Percentiles rank a stretch among this genome's conserved stretches.
Evolutionary conservation across 35 echinoderm and acorn worm genomes (phyloP).

Genomic region (Eucidaris tribuloides): DNA sequence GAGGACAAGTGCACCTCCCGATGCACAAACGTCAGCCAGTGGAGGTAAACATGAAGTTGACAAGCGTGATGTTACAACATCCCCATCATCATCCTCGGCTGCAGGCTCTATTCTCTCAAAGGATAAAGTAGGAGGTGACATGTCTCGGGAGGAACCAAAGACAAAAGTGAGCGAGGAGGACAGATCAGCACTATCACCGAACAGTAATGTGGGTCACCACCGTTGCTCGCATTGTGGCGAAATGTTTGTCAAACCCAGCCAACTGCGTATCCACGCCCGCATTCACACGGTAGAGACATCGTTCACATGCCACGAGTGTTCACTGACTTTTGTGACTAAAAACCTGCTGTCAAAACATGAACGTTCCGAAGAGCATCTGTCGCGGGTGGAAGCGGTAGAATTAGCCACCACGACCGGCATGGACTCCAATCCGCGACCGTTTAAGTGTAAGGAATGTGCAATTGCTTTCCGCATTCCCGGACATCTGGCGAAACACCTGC

Average conservation of each 20-base stretch:
- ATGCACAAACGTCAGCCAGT: not conserved
- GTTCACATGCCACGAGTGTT: conserved; percentile 85
- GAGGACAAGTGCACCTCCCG: not conserved
- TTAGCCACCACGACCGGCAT: conserved; percentile 53
- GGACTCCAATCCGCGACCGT: conserved; percentile 83
- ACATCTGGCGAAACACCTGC: conserved; percentile 93
- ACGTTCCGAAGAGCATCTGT: conserved; percentile 80
- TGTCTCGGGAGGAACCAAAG: not conserved
- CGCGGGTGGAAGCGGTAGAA: conserved; percentile 94
- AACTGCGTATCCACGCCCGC: conserved; percentile 89
- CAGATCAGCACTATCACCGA: conserved; percentile 14
- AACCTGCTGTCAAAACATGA: conserved; percentile 90
- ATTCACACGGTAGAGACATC: conserved; percentile 65
- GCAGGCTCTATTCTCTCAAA: not conserved
- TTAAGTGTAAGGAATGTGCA: conserved; percentile 96
- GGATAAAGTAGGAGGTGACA: not conserved
- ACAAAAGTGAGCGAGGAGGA: not conserved
- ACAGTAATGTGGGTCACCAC: conserved; percentile 54
- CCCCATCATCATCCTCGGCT: not conserved
- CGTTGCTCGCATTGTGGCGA: conserved; percentile 75
- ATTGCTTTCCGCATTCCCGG: conserved; percentile 98
- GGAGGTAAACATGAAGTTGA: conserved; percentile 1
- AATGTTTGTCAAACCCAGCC: conserved; percentile 92
- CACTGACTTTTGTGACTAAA: conserved; percentile 65
- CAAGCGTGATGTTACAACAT: not conserved